phyloP scores from a whole-genome alignment of 2,888 invertebrate species.

The Prosopocoilus inquinatus region DNA sequence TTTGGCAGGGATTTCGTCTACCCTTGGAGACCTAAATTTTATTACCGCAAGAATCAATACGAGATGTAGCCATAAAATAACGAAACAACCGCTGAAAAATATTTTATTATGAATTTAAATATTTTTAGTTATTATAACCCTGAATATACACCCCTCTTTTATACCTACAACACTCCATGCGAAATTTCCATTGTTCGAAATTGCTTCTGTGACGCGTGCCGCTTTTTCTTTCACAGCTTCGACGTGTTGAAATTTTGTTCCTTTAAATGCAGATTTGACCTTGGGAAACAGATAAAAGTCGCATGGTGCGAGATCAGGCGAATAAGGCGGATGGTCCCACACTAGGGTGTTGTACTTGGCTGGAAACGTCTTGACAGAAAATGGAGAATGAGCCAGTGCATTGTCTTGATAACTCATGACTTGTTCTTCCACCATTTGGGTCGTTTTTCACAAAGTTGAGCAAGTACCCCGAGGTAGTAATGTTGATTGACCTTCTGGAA shows the following conservation, averaged over 20 bases:
- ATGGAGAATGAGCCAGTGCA: too few species aligned
- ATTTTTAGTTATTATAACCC: slow-evolving; percentile 2
- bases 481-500: background rate
- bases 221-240: slow-evolving; percentile 28
- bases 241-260: slow-evolving; percentile 20
- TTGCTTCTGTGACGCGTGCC: slow-evolving; percentile 21
- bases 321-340: background rate
- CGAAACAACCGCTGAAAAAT: slow-evolving; percentile 4
- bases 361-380: background rate
- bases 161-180: slow-evolving; percentile 9
- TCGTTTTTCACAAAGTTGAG: background rate
- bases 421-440: background rate
- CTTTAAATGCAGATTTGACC: slow-evolving; percentile 23
- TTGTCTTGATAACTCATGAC: too few species aligned
- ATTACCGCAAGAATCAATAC: too few species aligned
- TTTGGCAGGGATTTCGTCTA: too few species aligned
- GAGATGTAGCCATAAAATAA: slow-evolving; percentile 1
- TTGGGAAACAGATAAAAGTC: too few species aligned
- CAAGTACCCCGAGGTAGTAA: background rate
- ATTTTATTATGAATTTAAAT: slow-evolving; percentile 11
- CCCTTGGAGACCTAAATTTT: too few species aligned
- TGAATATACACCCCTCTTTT: slow-evolving; percentile 16
- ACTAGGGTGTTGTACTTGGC: slow-evolving; percentile 9
- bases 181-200: slow-evolving; percentile 21
- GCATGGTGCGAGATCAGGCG: slow-evolving; percentile 21